Percentiles rank a stretch among this genome's conserved stretches.
Evolutionary conservation across 2,797 vertebrate genomes (phyloP).

Genomic region (Falco peregrinus): DNA sequence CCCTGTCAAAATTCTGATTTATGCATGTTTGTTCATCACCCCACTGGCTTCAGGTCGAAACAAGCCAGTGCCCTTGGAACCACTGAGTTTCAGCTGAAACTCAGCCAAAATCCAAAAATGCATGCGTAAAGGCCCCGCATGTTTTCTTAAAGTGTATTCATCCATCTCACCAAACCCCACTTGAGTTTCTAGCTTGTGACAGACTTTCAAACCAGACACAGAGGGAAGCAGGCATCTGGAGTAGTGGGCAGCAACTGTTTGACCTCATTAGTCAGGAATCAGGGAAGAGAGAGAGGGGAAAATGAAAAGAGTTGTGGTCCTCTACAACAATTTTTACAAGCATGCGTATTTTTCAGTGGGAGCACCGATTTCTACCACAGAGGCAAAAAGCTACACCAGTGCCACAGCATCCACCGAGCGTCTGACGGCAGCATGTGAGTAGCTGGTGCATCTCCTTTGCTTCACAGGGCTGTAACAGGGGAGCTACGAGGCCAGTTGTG

Average conservation of each 20-base stretch:
- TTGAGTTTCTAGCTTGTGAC: background rate
- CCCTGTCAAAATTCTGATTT: background rate
- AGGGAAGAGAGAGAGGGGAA: background rate
- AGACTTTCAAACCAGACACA: background rate
- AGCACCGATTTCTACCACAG: background rate
- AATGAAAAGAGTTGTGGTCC: background rate
- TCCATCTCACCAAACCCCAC: background rate
- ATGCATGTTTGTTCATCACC: background rate
- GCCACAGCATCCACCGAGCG: background rate
- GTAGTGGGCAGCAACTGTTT: background rate
- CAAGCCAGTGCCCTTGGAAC: background rate
- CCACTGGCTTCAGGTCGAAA: background rate
- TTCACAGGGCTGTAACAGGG: background rate
- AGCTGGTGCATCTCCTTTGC: background rate
- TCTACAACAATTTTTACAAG: background rate
- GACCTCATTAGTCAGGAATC: background rate
- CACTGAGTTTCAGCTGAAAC: background rate
- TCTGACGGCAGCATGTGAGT: background rate
- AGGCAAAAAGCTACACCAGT: background rate
- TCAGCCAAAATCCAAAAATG: background rate
- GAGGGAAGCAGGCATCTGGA: background rate
- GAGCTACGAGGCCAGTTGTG: background rate
- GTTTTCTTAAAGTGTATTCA: background rate
- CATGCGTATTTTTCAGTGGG: slow-evolving; percentile 42
- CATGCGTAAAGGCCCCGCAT: background rate